Evolutionary conservation across 2,113 vertebrate genomes (phyloP).

Genomic region (Spizaetus ornatus): DNA sequence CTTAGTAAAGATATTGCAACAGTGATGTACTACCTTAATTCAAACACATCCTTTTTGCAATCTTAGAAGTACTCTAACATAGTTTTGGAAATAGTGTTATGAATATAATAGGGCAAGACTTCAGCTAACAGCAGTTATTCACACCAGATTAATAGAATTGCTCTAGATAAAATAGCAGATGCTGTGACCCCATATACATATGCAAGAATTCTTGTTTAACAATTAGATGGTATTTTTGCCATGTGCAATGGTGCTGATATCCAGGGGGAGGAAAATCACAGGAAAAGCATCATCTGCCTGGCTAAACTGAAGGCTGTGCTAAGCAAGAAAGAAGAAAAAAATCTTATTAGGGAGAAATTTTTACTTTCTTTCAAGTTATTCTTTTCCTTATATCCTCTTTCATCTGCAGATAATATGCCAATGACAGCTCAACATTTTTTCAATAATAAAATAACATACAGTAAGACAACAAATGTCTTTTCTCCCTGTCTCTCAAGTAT

Average conservation of each 20-base stretch:
- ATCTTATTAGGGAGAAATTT: neutral
- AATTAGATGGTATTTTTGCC: neutral
- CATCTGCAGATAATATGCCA: neutral
- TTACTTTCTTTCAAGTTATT: neutral
- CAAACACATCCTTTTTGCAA: neutral
- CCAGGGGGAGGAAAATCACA: neutral
- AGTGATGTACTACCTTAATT: neutral
- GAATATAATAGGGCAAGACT: neutral
- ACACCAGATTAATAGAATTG: neutral
- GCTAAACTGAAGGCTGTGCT: neutral
- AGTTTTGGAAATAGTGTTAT: neutral
- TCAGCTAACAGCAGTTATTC: neutral
- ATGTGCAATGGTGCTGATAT: neutral
- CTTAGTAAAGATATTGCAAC: neutral
- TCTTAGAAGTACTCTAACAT: neutral
- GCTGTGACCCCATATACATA: neutral
- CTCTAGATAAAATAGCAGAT: neutral
- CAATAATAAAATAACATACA: conserved; percentile 26
- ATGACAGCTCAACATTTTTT: conserved; percentile 38
- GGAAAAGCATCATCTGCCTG: neutral
- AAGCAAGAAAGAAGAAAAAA: neutral
- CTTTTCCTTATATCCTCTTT: neutral
- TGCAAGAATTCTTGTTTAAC: neutral
- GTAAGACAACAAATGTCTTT: neutral
- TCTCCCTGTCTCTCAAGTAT: neutral